phyloP scores from a whole-genome alignment of 2,888 invertebrate species.

The Watsonalla cultraria region DNA sequence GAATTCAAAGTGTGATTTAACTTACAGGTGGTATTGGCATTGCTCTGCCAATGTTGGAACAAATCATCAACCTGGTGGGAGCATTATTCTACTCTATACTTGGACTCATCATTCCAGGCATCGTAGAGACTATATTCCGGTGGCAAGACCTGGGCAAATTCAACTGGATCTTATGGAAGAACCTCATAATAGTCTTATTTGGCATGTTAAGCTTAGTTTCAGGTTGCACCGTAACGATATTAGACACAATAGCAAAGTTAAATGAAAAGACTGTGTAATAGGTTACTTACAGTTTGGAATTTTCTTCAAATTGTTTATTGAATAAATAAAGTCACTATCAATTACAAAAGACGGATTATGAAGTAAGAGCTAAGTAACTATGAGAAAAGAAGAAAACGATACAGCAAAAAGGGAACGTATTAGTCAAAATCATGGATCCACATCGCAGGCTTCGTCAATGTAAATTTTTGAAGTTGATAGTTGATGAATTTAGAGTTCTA shows the following conservation, averaged over 20 bases:
- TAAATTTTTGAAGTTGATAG: too few relatives aligned
- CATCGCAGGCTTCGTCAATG: too few relatives aligned
- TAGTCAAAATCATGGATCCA: too few relatives aligned
- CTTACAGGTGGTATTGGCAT: conserved; percentile 82
- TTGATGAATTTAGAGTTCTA: too few relatives aligned
- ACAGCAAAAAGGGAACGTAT: too few relatives aligned
- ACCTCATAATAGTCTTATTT: conserved; percentile 79
- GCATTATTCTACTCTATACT: conserved; percentile 82
- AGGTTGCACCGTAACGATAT: conserved; percentile 71
- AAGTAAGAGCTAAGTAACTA: too few relatives aligned
- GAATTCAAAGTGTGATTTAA: not conserved
- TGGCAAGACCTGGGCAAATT: conserved; percentile 83
- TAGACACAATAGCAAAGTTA: conserved; percentile 51
- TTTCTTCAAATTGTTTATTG: too few relatives aligned
- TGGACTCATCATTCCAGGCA: conserved; percentile 87
- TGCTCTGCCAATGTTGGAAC: conserved; percentile 76
- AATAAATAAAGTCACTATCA: too few relatives aligned
- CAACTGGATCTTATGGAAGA: conserved; percentile 85
- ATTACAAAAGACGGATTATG: too few relatives aligned
- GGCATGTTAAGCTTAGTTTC: conserved; percentile 81
- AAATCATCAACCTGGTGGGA: conserved; percentile 70
- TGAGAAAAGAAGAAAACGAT: too few relatives aligned
- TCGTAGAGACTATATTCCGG: conserved; percentile 84
- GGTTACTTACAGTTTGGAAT: too few relatives aligned
- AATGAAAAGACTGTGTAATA: conserved; percentile 58